phyloP scores from a whole-genome alignment of 2,888 invertebrate species.

The Ectropis crepuscularia region DNA sequence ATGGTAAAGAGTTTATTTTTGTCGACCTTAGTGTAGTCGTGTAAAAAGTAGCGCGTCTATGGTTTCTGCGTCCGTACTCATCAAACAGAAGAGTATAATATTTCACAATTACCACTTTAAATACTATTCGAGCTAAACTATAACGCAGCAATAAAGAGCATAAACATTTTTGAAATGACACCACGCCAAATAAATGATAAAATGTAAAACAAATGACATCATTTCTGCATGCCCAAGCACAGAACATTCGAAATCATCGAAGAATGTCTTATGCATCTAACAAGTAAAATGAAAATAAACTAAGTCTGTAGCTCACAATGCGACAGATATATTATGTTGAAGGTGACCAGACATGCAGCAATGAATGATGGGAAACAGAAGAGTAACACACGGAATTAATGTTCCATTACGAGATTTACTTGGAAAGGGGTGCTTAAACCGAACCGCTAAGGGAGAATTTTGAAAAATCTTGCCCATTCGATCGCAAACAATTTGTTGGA shows the following conservation, averaged over 20 bases:
- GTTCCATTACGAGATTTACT: conserved; percentile 33
- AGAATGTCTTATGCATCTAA: conserved; percentile 73
- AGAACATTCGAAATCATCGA: conserved; percentile 65
- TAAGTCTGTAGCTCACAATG: conserved; percentile 65
- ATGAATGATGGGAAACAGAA: conserved; percentile 55
- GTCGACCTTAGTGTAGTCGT: no score
- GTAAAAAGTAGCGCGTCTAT: no score
- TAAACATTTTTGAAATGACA: conserved; percentile 54
- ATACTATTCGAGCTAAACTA: no score
- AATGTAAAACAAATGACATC: conserved; percentile 67
- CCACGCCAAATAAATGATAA: conserved; percentile 59
- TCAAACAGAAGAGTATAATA: no score
- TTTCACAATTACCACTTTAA: no score
- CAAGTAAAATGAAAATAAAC: conserved; percentile 58
- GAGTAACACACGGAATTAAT: conserved; percentile 27
- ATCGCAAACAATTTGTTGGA: no score
- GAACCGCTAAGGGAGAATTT: no score
- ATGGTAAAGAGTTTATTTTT: no score
- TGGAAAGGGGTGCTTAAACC: no score
- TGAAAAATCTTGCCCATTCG: no score
- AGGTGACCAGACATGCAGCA: conserved; percentile 85
- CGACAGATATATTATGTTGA: conserved; percentile 59
- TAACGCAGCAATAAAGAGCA: neutral
- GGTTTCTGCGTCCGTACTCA: no score
- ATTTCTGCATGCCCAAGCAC: conserved; percentile 85